Conservation (phyloP, 2,113 vertebrate species). For the Camelus dromedarius region DNA sequence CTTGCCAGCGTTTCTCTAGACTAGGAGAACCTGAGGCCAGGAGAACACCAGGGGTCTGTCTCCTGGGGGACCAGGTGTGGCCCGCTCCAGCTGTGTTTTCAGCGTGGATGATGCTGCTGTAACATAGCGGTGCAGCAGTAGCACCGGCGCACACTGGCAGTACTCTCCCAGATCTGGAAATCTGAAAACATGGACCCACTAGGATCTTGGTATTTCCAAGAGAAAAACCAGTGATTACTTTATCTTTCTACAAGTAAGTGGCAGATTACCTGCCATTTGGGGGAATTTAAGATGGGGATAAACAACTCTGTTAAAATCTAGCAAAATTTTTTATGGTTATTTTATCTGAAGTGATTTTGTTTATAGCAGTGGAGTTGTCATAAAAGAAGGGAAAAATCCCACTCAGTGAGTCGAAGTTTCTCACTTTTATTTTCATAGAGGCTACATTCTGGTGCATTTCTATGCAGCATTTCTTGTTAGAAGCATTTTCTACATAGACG, state of each 20-base stretch:
- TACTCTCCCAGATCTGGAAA: too few species aligned
- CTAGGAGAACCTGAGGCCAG: not conserved
- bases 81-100: not conserved
- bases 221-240: not conserved
- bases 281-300: not conserved
- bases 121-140: too few species aligned
- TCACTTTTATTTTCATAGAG: not conserved
- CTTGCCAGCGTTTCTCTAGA: fast-evolving
- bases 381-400: not conserved
- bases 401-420: not conserved
- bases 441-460: not conserved
- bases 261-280: not conserved
- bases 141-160: fast-evolving
- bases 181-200: not conserved
- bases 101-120: not conserved
- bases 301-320: not conserved
- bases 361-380: not conserved
- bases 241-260: not conserved
- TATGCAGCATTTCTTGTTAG: not conserved
- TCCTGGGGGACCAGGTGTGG: not conserved
- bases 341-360: slow-evolving; percentile 9
- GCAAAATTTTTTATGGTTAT: not conserved
- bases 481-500: not conserved
- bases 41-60: fast-evolving
- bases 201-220: not conserved